Evolutionary conservation across 1,140 invertebrate genomes (phyloP).

Genomic region (Melitaea cinxia): DNA sequence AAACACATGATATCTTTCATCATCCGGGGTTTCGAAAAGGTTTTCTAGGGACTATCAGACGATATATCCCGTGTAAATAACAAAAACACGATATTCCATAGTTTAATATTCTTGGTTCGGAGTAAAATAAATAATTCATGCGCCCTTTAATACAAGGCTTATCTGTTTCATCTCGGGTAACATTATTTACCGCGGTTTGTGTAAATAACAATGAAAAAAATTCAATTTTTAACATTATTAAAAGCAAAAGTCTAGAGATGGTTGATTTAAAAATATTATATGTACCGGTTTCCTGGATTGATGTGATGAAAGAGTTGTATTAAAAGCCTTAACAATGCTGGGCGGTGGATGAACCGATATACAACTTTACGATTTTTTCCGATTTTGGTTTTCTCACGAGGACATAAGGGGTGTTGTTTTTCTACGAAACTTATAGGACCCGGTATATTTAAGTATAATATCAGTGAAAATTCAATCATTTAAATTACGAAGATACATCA

Average conservation of each 20-base stretch:
- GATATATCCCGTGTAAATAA: neutral
- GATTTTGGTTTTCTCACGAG: too few species aligned
- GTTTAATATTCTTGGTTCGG: constrained; percentile 19
- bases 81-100: constrained; percentile 2
- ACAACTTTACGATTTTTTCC: too few species aligned
- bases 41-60: neutral
- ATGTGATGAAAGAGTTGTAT: too few species aligned
- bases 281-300: too few species aligned
- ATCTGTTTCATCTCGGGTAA: constrained; percentile 21
- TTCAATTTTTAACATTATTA: neutral
- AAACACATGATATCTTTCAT: neutral
- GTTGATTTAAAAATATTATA: too few species aligned
- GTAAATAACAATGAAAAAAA: neutral
- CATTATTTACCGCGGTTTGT: constrained; percentile 22
- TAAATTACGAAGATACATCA: too few species aligned
- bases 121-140: constrained; percentile 32
- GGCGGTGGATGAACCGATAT: too few species aligned
- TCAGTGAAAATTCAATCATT: too few species aligned
- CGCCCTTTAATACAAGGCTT: constrained; percentile 17
- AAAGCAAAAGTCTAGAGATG: neutral
- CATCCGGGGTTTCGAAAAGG: neutral
- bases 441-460: too few species aligned
- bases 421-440: too few species aligned
- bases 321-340: too few species aligned
- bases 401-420: too few species aligned